Base-by-base conservation (phyloP, 2,888 invertebrate species). In the Stenolophus ochropezus region DNA sequence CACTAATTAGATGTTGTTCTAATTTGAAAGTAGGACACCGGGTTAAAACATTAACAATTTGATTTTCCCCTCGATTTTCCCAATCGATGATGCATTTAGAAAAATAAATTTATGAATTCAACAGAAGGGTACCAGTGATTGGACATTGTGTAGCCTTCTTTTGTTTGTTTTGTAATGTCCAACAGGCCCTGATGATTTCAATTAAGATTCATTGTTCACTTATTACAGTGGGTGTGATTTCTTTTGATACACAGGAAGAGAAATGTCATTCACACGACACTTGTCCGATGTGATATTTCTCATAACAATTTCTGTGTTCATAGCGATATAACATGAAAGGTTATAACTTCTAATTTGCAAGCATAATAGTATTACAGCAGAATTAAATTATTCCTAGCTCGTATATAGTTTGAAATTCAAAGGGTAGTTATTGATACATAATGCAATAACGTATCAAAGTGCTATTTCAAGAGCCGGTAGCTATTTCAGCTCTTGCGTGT, bases 161-260 rank as follows among this genome's bases (percentile, higher is more conserved):
- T 73, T 73, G 73, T 73, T 73, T 21, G 73, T 47, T 73, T 73
- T 49, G 49, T 73, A 21, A 6, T 49, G 71, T 25, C 23, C 18
- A 47, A 42, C 71, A 20, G 18, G 71, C 11, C 11, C 73, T 73
- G 80, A 73, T 73, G 47, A 23, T 21, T 42, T 80, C 58, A 80
- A 80, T 80, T 80, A 73, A 73, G 73, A 73, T 80, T 56, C 73
- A 80, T 80, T 80, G 80, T 80, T 80, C 71, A 21, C 73, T 56
- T 80, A 80, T 73, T 47, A 80, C 33, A 0, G 14, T 20, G 80
- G 80, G 73, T 71, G 73, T 80, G 53, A 33, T 58, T 42, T 16
- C 49, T 73, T 21, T 73, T 73, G 23, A 21, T 25, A n/a, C n/a
- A n/a, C n/a, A n/a, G n/a, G n/a, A n/a, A n/a, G n/a, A n/a, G n/a